These are phyloP conservation scores for Heliocidaris erythrogramma DNA, from an alignment of 35 echinoderm and acorn worm genomes.

Conservation along the genomic window DNA sequence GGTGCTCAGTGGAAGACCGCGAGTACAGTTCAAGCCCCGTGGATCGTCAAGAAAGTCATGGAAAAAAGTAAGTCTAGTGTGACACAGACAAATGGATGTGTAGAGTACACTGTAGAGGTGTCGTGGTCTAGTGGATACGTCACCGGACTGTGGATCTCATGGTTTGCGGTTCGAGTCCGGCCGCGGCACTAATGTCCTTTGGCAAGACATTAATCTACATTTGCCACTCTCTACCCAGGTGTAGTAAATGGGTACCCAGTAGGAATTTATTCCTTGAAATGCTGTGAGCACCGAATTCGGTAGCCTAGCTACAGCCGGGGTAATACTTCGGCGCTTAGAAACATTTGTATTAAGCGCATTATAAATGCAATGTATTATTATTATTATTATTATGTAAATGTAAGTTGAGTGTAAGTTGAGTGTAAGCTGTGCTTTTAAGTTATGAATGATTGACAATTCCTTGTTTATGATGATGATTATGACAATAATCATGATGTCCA, in stretches of 20 bases:
- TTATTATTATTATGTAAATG: neutral
- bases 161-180: too few relatives aligned
- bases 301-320: neutral
- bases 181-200: too few relatives aligned
- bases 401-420: neutral
- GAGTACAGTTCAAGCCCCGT: slow-evolving; percentile 64
- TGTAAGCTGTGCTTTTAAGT: neutral
- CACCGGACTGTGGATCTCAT: too few relatives aligned
- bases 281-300: too few relatives aligned
- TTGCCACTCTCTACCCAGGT: too few relatives aligned
- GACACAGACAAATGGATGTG: neutral
- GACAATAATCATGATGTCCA: too few relatives aligned
- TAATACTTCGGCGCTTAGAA: too few relatives aligned
- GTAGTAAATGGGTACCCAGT: too few relatives aligned
- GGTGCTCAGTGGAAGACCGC: slow-evolving; percentile 85
- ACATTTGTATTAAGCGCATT: neutral
- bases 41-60: slow-evolving; percentile 85
- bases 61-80: slow-evolving; percentile 73
- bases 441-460: neutral
- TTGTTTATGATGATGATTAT: neutral
- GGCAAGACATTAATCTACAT: too few relatives aligned
- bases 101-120: neutral
- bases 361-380: neutral
- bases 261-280: too few relatives aligned
- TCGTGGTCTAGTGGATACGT: too few relatives aligned